A percentile compares a stretch with the other conserved stretches of the same genome.
Conservation (phyloP, 2,113 vertebrate species). For the Zosterops lateralis region DNA sequence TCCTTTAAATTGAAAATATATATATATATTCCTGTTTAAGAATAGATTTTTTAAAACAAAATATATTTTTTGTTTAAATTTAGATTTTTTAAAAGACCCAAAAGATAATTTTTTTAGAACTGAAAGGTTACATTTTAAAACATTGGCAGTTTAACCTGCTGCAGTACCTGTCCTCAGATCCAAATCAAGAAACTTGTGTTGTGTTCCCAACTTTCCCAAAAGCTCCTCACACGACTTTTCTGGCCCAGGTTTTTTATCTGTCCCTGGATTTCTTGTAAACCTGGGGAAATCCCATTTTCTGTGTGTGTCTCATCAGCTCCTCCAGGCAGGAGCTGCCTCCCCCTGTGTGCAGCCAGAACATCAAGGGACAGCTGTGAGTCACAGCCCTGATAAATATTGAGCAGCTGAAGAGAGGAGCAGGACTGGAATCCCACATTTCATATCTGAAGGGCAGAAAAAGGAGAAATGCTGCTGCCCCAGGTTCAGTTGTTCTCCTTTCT, state of each 20-base stretch:
- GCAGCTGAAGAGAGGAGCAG: background rate
- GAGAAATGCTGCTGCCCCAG: background rate
- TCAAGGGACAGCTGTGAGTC: background rate
- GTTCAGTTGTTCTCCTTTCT: background rate
- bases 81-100: background rate
- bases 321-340: background rate
- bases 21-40: background rate
- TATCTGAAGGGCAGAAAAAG: background rate
- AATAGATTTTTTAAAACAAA: background rate
- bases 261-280: background rate
- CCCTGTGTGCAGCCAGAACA: background rate
- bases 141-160: background rate
- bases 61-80: background rate
- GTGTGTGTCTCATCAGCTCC: background rate
- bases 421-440: background rate
- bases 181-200: background rate
- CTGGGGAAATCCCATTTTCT: background rate
- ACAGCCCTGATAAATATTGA: background rate
- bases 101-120: background rate
- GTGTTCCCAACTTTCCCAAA: background rate
- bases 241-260: background rate
- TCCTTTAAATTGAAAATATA: background rate
- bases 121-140: background rate
- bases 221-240: background rate
- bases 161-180: background rate